These are phyloP conservation scores for Phrynocephalus versicolor DNA, from an alignment of 2,113 vertebrate genomes.

Conservation along the genomic window DNA sequence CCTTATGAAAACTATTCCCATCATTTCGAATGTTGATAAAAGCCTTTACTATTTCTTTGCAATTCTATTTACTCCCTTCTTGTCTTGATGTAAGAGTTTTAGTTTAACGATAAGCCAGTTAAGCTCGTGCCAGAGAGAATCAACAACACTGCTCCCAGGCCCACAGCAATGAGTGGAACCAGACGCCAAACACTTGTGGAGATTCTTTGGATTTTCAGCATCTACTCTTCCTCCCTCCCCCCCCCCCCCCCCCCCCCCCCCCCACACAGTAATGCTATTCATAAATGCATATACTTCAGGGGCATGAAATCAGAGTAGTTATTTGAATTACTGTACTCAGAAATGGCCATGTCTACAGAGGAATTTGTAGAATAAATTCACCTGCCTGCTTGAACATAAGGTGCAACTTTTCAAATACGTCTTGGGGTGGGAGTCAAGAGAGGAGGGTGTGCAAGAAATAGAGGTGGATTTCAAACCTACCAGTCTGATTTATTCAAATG, in stretches of 20 bases:
- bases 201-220: conserved; percentile 60
- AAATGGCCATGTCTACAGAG: conserved; percentile 54
- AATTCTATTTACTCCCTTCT: conserved; percentile 69
- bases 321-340: conserved; percentile 57
- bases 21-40: conserved; percentile 55
- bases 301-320: conserved; percentile 59
- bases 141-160: conserved; percentile 53
- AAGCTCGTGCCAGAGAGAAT: conserved; percentile 64
- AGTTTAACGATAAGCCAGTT: conserved; percentile 63
- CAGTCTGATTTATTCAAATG: background rate
- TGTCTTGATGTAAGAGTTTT: conserved; percentile 56
- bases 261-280: conserved; percentile 41
- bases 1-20: conserved; percentile 51
- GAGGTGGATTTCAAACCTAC: conserved; percentile 49
- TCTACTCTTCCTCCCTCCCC: too few relatives aligned
- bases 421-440: background rate
- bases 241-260: conserved; percentile 44
- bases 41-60: conserved; percentile 57
- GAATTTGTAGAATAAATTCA: conserved; percentile 50
- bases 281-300: conserved; percentile 58
- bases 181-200: conserved; percentile 58
- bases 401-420: background rate
- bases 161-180: conserved; percentile 62
- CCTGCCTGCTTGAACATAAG: conserved; percentile 32
- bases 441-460: conserved; percentile 35